Base-by-base conservation (phyloP, 1,140 invertebrate species). In the Diploscapter pachys region DNA sequence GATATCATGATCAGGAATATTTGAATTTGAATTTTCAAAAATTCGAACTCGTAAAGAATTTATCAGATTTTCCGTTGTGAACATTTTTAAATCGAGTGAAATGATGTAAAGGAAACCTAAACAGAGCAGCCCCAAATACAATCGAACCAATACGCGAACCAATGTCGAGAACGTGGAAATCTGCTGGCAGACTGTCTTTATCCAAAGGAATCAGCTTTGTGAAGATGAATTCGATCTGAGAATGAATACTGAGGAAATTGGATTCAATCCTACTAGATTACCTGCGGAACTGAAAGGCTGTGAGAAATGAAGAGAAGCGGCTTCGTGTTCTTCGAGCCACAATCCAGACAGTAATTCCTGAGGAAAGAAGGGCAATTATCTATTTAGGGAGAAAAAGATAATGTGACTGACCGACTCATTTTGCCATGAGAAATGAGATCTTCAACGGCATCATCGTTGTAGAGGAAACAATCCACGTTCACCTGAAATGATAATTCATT, bases 391-490 rank as follows among this genome's bases (percentile, higher is more conserved):
- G 9, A 59, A 59, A 59, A 59, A 31, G 31, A 59, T 11, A 59
- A 59, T 31, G 57, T 11, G 9, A 59, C 57, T 31, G 31, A 59
- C 77, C 88, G 88, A 71, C 89, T 87, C 9, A 92, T 67, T 85
- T 89, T 87, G 62, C 89, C 89, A 67, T 89, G 86, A 78, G 90
- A 88, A 73, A 88, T 88, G 4, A 91, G 81, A 50, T 89, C 80
- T 63, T 91, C 89, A n/a, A 91, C 83, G 75, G 89, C 87, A 6
- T 90, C 87, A 79, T 91, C 90, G 82, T 90, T 88, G 87, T 91
- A 92, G 2, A 92, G 85, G 84, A 92, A 92, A 50, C 89, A 90
- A 87, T 92, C 91, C 3, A 92, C 86, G 85, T 91, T 90, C 3
- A 89, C 85, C 71, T 72, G 48, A 52, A 54, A 68, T 31, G 31